Evolutionary conservation across 2,888 invertebrate species (phyloP).

Genomic region (Heliconius ismenius): DNA sequence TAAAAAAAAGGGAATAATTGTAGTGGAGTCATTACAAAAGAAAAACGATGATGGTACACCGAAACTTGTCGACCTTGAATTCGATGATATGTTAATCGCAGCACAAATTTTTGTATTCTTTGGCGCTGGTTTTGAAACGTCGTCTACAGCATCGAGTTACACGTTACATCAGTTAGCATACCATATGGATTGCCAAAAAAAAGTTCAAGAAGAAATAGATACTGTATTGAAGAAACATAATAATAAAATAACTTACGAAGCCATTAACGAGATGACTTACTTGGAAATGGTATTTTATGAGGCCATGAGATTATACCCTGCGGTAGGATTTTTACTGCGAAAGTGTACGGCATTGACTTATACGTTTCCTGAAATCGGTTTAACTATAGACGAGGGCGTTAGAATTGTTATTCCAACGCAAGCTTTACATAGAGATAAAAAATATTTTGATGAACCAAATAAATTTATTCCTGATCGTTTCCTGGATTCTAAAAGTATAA

Average conservation of each 20-base stretch:
- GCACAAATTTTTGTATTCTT: conserved; percentile 76
- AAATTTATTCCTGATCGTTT: conserved; percentile 71
- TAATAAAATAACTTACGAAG: conserved; percentile 66
- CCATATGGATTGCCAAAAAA: conserved; percentile 70
- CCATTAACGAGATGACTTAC: conserved; percentile 69
- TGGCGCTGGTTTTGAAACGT: conserved; percentile 79
- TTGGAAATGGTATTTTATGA: conserved; percentile 71
- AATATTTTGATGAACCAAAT: conserved; percentile 64
- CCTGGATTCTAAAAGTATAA: conserved; percentile 55
- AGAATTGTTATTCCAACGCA: conserved; percentile 67
- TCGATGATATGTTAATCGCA: conserved; percentile 64
- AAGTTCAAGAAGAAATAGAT: conserved; percentile 71
- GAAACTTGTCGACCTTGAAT: conserved; percentile 60
- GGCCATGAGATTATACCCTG: conserved; percentile 71
- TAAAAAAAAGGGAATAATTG: conserved; percentile 64
- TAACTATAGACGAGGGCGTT: conserved; percentile 65
- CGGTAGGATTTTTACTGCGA: conserved; percentile 66
- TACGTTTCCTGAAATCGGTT: conserved; percentile 65
- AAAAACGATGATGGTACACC: conserved; percentile 62
- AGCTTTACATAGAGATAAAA: conserved; percentile 68
- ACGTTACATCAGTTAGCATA: conserved; percentile 75
- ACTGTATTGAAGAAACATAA: conserved; percentile 61
- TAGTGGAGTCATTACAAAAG: conserved; percentile 65
- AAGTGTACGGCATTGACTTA: conserved; percentile 63
- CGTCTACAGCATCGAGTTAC: conserved; percentile 75